Base-by-base conservation (phyloP, 1,140 invertebrate species). In the Drosophila melanica region DNA sequence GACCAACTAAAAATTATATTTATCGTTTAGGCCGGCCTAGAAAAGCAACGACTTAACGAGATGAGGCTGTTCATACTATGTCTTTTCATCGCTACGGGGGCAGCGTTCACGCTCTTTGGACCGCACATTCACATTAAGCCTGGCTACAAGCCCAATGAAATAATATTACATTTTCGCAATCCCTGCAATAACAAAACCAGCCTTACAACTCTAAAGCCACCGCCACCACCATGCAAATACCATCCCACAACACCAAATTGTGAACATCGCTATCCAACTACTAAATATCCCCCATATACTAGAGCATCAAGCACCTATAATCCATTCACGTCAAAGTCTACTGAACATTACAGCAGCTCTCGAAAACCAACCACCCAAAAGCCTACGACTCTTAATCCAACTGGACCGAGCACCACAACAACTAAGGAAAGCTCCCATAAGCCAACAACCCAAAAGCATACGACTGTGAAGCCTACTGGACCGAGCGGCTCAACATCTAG, bases 181-280 rank as follows among this genome's bases (percentile, higher is more conserved):
- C 81, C 81, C 0, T 85, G 81, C 54, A 86, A 63, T 39, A 85
- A 85, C 14, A 85, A 78, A 27, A 86, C 81, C 6, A 85, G 66
- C 69, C 63, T 35, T 4, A 85, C 81, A 4, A 85, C 81, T 1
- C 16, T 86, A 0, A 57, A 50, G 20, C 81, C 81, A 2, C 81
- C 81, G 10, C 7, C 44, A 41, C 47, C 75, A 4, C 48, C 63
- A 8, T 82, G 79, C 41, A 73, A 81, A 8, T 12, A 60, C 9
- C 75, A 81, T 45, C 65, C 75, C 10, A 81, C 79, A 0, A 81
- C 72, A 5, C 77, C 67, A 4, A 59, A 45, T 5, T 80, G 77
- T 27, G 57, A 67, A 35, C 78, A 80, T 45, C 39, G 60, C n/a
- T 39, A 27, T 11, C 68, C 62, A 9, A 59, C 72, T 1, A 71